Conservation (phyloP, 2,113 vertebrate genomes). For the Pterocles burchelli region DNA sequence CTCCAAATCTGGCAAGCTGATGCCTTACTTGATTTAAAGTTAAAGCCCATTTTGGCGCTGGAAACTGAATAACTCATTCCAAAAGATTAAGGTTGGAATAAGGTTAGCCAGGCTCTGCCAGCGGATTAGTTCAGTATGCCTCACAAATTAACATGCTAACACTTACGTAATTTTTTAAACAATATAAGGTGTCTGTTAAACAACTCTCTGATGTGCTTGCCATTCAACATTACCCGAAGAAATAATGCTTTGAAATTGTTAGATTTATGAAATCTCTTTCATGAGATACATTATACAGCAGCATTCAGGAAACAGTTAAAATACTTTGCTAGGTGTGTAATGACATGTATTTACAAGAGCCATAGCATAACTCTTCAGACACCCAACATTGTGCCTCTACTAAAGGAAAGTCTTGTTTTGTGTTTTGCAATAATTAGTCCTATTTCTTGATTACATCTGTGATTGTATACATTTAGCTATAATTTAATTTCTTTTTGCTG, state of each 20-base stretch:
- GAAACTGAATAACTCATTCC: slow-evolving; percentile 53
- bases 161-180: not conserved
- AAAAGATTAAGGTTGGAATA: slow-evolving; percentile 50
- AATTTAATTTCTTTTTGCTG: not conserved
- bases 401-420: not conserved
- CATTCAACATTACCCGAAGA: not conserved
- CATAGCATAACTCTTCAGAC: not conserved
- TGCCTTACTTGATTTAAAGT: slow-evolving; percentile 70
- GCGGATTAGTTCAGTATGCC: not conserved
- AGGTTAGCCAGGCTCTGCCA: slow-evolving; percentile 8
- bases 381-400: not conserved
- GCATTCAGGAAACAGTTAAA: not conserved
- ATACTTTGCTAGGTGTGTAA: not conserved
- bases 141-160: not conserved
- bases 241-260: not conserved
- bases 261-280: not conserved
- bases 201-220: not conserved
- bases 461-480: not conserved
- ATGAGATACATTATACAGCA: not conserved
- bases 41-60: slow-evolving; percentile 66
- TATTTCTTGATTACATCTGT: not conserved
- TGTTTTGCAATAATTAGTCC: not conserved
- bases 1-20: slow-evolving; percentile 55
- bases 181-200: not conserved
- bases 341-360: not conserved